Base-by-base conservation (phyloP, 1,140 invertebrate species). In the Drosophila rhopaloa region DNA sequence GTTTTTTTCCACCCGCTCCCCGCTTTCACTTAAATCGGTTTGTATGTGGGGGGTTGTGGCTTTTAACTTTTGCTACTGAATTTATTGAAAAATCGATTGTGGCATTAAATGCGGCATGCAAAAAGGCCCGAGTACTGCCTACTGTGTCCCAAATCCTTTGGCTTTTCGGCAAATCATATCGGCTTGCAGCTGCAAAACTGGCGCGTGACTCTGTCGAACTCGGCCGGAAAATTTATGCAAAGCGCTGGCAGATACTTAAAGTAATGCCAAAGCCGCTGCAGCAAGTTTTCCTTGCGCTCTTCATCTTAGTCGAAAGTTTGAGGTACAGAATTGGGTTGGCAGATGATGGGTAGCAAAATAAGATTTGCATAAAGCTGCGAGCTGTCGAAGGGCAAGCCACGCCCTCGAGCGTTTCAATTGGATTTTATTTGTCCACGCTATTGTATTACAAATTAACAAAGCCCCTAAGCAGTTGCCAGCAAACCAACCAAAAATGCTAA, bases 71-170 rank as follows among this genome's bases (percentile, higher is more conserved):
- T 70, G 53, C 58, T 27, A 14, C 57, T 41, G 61, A 88, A 89
- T 88, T 88, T 89, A 88, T 88, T 88, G 84, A 89, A 89, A 89
- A 89, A 89, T 89, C 84, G 84, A 89, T 89, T 84, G 37, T 41
- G 75, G 85, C 77, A 83, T 89, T 89, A 89, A 88, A 80, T 83
- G 72, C 63, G 80, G 8, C 48, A 35, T 14, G 27, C 48, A 35
- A 24, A 35, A 16, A 6, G 4, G 44, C 27, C 56, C 56, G 59
- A 63, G 46, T 24, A 47, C 80, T 74, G 82, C 83, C 81, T 88
- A 82, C 75, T 72, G 79, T 82, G 70, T 67, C 76, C 76, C 71
- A 80, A 86, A 86, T 86, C 79, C 83, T 77, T 78, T 71, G 83
- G 83, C 83, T 86, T 86, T 86, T 88, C 83, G 72, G 79, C 83